A percentile compares a stretch with the other conserved stretches of the same genome.
Evolutionary conservation across 2,113 vertebrate species (phyloP).

Genomic region (Arizona elegans): DNA sequence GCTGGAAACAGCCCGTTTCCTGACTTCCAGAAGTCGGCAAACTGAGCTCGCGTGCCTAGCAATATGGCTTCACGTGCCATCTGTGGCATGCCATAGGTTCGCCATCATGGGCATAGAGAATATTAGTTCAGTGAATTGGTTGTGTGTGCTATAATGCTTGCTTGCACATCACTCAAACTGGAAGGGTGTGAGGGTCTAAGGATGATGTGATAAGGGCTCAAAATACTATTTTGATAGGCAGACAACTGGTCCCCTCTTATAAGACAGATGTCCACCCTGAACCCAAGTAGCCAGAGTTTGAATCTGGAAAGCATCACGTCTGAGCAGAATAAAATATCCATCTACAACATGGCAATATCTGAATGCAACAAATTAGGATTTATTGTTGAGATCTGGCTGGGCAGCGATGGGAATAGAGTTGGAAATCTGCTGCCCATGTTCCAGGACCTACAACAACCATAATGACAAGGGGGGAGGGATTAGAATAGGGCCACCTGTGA

Average conservation of each 20-base stretch:
- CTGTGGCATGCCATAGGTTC: no score
- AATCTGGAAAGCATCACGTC: background rate
- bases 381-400: background rate
- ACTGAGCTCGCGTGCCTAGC: no score
- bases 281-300: background rate
- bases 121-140: background rate
- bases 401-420: background rate
- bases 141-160: background rate
- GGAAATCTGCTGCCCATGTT: background rate
- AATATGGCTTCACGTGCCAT: no score
- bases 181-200: background rate
- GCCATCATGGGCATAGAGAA: background rate
- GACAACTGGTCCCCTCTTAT: background rate
- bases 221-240: background rate
- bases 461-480: background rate
- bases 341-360: background rate
- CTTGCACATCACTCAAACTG: background rate
- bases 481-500: background rate
- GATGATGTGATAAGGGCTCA: background rate
- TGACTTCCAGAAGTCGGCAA: no score
- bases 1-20: no score
- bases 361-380: background rate
- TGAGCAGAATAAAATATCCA: background rate
- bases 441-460: background rate
- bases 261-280: background rate